Percentiles rank a stretch among this genome's conserved stretches.
Conservation (phyloP, 1,140 invertebrate species). For the Mizuhopecten yessoensis region DNA sequence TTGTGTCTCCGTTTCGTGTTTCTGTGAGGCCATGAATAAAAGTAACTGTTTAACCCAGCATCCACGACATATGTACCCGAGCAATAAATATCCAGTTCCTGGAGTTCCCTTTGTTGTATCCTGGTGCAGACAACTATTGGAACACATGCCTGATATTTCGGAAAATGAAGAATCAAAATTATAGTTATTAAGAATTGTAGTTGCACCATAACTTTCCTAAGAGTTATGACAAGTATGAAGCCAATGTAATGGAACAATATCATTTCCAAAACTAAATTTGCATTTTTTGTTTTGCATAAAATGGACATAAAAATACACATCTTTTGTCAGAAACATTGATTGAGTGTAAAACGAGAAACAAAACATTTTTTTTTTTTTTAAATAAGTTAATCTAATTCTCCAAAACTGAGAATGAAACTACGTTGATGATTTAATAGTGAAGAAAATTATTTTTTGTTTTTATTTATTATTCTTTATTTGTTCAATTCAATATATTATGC, state of each 20-base stretch:
- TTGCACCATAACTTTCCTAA: background rate
- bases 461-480: too few relatives aligned
- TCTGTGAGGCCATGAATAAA: conserved; percentile 24
- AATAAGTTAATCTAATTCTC: too few relatives aligned
- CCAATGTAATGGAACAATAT: conserved; percentile 39
- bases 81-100: conserved; percentile 33
- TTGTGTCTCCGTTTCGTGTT: conserved; percentile 32
- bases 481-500: too few relatives aligned
- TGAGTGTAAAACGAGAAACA: background rate
- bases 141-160: conserved; percentile 38
- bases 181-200: conserved; percentile 40
- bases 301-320: background rate
- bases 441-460: too few relatives aligned
- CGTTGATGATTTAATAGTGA: too few relatives aligned
- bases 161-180: conserved; percentile 28
- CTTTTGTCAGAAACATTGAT: background rate
- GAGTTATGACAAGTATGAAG: conserved; percentile 25
- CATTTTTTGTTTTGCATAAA: background rate
- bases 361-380: too few relatives aligned
- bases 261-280: background rate
- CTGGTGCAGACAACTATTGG: background rate
- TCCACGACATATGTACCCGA: background rate
- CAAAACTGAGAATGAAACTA: too few relatives aligned
- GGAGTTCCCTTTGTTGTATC: background rate
- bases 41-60: conserved; percentile 38